Conservation (phyloP, 2,113 vertebrate genomes). For the Pangasianodon gigas region DNA sequence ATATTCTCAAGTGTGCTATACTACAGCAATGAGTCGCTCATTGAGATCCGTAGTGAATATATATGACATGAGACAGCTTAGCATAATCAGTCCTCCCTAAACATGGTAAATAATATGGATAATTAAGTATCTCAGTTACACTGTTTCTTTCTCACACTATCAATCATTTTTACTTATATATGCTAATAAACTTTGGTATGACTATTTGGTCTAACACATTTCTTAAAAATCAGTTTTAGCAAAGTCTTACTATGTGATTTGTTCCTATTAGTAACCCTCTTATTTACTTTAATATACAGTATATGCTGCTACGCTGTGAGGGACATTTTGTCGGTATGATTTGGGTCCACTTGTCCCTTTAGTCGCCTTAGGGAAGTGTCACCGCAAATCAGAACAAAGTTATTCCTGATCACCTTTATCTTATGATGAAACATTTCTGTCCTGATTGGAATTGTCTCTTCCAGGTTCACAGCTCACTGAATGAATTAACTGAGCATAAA, state of each 20-base stretch:
- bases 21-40: conserved; percentile 22
- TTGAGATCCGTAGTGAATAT: conserved; percentile 1
- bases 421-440: background rate
- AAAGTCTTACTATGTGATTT: background rate
- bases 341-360: background rate
- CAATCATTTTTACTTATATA: background rate
- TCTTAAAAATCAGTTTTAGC: too few species aligned
- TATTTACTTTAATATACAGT: background rate
- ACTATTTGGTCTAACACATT: background rate
- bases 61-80: conserved; percentile 16
- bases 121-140: background rate
- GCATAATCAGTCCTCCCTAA: conserved; percentile 21
- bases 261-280: background rate
- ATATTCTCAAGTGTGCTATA: conserved; percentile 31
- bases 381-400: background rate
- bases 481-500: background rate
- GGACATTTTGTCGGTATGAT: background rate
- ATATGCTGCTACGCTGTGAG: background rate
- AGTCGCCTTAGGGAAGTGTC: background rate
- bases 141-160: background rate
- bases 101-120: background rate
- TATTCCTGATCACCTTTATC: background rate
- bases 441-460: background rate
- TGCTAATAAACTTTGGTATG: background rate
- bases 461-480: background rate